Evolutionary conservation across 1,140 invertebrate species (phyloP), one percentile per base, ranked within the genome.

Genomic region (Sinella curviseta): DNA sequence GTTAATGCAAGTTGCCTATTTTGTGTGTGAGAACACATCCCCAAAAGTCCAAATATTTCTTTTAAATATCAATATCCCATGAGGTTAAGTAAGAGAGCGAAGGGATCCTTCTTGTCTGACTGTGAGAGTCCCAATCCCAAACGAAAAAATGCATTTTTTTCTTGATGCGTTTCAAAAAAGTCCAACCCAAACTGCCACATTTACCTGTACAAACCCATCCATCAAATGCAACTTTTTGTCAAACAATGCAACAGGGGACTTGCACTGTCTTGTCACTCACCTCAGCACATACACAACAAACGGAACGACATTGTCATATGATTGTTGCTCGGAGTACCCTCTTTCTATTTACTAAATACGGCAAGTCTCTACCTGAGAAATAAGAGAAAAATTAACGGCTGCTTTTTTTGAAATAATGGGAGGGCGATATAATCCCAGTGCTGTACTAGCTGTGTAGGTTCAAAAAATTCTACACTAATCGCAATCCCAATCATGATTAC

Each of bases 141-240:
- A 48, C 8, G 39, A 65, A n/a, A 48, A 65, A 65, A 65, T 65
- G 26, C 26, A 4, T 26, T 65, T 65, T 65, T 65, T n/a, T 65
- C 57, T 8, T 65, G 57, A 65, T 65, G 57, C 24, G 39, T 48
- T 48, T 48, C 39, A 48, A 48, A 48, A 48, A 48, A 48, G 39
- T 65, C 57, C 57, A 70, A 8, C 65, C 65, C 26, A 70, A 60
- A 33, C 26, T 70, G 65, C 65, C 65, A 70, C 65, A 70, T 30
- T 70, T 70, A 70, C 65, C 65, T 70, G 65, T 70, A 70, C 65
- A 8, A 70, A 33, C 65, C 65, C 65, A 70, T 70, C 65, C 28
- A 70, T 70, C 65, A 70, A 70, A 70, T 70, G 65, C 65, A 70
- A 48, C 39, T 48, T 48, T 70, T 70, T 70, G 65, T 70, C 65